Percentiles rank a stretch among this genome's conserved stretches.
Conservation (phyloP, 2,113 vertebrate genomes). For the Rhinogobius similis region DNA sequence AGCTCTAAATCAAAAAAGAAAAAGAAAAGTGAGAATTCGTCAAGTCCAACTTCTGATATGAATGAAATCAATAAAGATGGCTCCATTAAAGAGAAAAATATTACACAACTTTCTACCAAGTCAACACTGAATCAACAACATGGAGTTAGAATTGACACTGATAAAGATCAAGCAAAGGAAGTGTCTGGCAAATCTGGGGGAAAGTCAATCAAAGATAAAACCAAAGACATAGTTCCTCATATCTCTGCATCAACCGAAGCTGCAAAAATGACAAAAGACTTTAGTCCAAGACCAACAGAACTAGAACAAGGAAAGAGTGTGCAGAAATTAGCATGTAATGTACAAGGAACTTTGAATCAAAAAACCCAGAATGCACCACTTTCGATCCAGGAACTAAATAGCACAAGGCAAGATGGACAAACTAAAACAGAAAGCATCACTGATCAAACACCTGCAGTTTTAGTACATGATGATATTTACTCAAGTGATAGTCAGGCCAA, state of each 20-base stretch:
- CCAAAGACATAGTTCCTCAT: neutral
- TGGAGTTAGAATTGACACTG: neutral
- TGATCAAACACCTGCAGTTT: constrained; percentile 3
- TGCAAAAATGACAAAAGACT: neutral
- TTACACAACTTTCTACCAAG: neutral
- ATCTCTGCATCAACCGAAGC: neutral
- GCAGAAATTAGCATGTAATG: neutral
- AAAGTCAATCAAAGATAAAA: neutral
- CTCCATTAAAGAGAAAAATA: neutral
- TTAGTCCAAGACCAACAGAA: neutral
- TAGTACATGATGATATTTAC: neutral
- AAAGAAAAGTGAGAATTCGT: neutral
- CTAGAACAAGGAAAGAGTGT: neutral
- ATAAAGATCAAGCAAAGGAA: neutral
- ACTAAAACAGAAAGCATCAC: neutral
- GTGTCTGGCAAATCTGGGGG: neutral
- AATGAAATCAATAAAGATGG: neutral
- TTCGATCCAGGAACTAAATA: neutral
- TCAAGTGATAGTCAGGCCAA: constrained; percentile 11
- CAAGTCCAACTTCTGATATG: neutral
- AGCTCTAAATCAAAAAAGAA: constrained; percentile 3
- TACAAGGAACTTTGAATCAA: constrained; percentile 4
- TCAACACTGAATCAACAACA: neutral
- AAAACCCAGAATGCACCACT: neutral
- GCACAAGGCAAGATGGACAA: neutral